Conservation (phyloP, 2,888 invertebrate genomes). For the Cheilosia impressa region DNA sequence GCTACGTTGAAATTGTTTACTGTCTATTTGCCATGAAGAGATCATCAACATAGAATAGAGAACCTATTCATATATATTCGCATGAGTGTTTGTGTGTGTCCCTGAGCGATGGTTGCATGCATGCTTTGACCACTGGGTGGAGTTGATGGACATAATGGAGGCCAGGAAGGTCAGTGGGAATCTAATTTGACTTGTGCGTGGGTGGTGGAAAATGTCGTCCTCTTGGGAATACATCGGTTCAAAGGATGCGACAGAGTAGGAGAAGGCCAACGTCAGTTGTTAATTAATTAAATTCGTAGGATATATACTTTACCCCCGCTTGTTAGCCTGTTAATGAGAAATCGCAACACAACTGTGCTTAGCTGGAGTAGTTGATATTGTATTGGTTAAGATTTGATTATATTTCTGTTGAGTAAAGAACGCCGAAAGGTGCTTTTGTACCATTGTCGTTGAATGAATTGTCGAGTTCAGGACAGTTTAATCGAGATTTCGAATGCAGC, state of each 20-base stretch:
- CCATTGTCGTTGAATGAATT: no score
- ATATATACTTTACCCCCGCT: not conserved
- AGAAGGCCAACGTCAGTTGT: not conserved
- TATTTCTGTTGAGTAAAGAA: no score
- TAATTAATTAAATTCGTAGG: conserved; percentile 32
- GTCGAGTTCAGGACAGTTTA: no score
- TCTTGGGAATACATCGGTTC: conserved; percentile 26
- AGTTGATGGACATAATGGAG: conserved; percentile 20
- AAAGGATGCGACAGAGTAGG: not conserved
- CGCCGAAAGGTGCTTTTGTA: no score
- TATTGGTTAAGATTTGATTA: no score
- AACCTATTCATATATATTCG: not conserved
- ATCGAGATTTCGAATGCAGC: no score
- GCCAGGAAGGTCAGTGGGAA: conserved; percentile 31
- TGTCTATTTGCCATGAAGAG: conserved; percentile 30
- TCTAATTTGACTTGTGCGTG: conserved; percentile 54
- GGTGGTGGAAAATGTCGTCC: conserved; percentile 45
- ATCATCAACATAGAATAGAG: conserved; percentile 24
- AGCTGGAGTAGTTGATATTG: no score
- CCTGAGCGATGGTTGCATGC: conserved; percentile 32
- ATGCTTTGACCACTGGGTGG: conserved; percentile 24
- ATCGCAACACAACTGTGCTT: no score
- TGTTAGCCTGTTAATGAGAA: not conserved
- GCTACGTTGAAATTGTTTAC: conserved; percentile 30
- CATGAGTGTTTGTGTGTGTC: not conserved